Percentiles rank a stretch among this genome's conserved stretches.
These are phyloP conservation scores for Dichetophora obliterata DNA, from an alignment of 2,888 invertebrate genomes.

Conservation along the genomic window DNA sequence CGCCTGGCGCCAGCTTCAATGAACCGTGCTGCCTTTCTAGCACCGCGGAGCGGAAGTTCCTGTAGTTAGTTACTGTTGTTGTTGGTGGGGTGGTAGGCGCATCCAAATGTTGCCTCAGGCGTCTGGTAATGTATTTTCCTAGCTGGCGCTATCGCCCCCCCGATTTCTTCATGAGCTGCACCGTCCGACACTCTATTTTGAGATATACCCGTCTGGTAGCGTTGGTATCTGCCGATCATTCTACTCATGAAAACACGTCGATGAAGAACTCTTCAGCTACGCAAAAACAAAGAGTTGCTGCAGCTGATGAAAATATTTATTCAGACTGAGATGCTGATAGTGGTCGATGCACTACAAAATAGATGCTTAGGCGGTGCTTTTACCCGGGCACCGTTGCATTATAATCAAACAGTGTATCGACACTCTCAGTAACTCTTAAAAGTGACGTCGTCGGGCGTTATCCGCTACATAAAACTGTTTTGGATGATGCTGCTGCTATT, in stretches of 20 bases:
- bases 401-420: background rate
- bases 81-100: too few relatives aligned
- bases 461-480: background rate
- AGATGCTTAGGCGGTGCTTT: background rate
- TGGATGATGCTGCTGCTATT: background rate
- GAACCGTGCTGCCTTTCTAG: too few relatives aligned
- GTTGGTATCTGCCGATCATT: background rate
- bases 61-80: too few relatives aligned
- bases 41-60: too few relatives aligned
- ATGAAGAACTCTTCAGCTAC: background rate
- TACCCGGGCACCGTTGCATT: background rate
- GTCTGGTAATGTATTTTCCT: too few relatives aligned
- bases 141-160: constrained; percentile 57
- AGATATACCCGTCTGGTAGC: constrained; percentile 23
- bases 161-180: constrained; percentile 53
- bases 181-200: constrained; percentile 63
- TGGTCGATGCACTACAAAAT: background rate
- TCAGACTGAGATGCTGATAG: background rate
- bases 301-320: background rate
- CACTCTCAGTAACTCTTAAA: background rate
- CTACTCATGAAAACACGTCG: constrained; percentile 7
- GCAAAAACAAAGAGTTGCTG: background rate
- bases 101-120: too few relatives aligned
- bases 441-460: constrained; percentile 8
- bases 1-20: too few relatives aligned